A percentile compares a stretch with the other conserved stretches of the same genome.
These are phyloP conservation scores for Mesembrinibis cayennensis DNA, from an alignment of 2,113 vertebrate genomes.

Conservation along the genomic window DNA sequence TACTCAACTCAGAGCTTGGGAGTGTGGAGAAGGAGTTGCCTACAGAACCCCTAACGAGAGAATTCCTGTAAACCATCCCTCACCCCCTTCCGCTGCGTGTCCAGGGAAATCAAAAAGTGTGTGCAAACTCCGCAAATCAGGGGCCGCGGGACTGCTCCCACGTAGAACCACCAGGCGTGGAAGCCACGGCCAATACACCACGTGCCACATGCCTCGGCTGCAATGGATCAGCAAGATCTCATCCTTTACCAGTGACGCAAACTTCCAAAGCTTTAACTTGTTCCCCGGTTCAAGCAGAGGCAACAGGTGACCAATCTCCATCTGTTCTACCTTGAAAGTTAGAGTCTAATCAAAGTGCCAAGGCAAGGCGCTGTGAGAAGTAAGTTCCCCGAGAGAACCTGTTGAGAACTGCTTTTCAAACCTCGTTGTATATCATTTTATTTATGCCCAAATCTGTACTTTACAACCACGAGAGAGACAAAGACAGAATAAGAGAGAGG, in stretches of 20 bases:
- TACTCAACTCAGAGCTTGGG: not conserved
- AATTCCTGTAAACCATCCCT: not conserved
- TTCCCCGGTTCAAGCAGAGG: conserved; percentile 12
- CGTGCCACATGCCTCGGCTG: not conserved
- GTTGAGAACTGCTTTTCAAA: conserved; percentile 69
- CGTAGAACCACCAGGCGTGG: not conserved
- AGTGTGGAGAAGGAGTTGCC: not conserved
- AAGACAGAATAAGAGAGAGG: conserved; percentile 49
- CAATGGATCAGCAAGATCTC: not conserved
- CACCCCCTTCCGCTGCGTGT: not conserved
- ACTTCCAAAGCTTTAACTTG: not conserved
- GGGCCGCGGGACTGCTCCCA: not conserved
- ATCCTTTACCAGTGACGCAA: not conserved
- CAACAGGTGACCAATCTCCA: not conserved
- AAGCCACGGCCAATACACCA: not conserved
- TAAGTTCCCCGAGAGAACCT: conserved; percentile 23
- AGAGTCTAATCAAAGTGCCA: conserved; percentile 12
- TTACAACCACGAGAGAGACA: conserved; percentile 71
- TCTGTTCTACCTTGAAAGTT: not conserved
- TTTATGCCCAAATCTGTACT: conserved; percentile 72
- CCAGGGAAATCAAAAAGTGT: conserved; percentile 28
- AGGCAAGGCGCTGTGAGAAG: conserved; percentile 30
- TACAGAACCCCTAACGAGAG: not conserved
- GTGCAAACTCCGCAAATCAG: conserved; percentile 56
- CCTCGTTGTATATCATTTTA: not conserved